phyloP scores from a whole-genome alignment of 2,888 invertebrate genomes.

The Drosophila parthenogenetica region DNA sequence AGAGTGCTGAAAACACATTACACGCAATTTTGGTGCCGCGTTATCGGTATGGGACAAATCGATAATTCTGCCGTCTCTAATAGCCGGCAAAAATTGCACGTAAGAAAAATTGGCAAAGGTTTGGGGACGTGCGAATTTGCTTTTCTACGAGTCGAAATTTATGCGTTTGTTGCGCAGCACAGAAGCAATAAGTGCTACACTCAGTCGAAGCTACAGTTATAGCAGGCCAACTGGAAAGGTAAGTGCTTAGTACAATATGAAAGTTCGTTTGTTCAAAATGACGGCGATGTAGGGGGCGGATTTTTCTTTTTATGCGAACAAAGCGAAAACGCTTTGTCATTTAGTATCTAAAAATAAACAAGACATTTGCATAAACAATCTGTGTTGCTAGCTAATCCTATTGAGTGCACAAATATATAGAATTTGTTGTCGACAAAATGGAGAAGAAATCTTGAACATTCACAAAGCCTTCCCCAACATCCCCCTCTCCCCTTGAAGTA shows the following conservation, averaged over 20 bases:
- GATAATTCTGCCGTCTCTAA: constrained; percentile 9
- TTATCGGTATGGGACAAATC: constrained; percentile 10
- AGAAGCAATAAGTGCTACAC: constrained; percentile 36
- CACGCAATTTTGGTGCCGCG: not conserved
- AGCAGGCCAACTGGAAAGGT: constrained; percentile 44
- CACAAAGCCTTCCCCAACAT: not conserved
- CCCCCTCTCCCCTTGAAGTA: constrained; percentile 15
- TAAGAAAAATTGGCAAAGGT: constrained; percentile 22
- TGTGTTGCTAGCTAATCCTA: constrained; percentile 8
- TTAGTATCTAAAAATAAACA: constrained; percentile 63
- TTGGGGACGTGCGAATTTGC: not conserved
- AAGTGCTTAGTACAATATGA: constrained; percentile 24
- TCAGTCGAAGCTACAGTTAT: constrained; percentile 40
- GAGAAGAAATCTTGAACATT: constrained; percentile 13
- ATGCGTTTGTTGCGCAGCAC: constrained; percentile 60
- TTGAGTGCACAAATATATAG: constrained; percentile 22
- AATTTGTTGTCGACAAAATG: constrained; percentile 5
- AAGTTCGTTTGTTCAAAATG: not conserved
- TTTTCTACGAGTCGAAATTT: constrained; percentile 19
- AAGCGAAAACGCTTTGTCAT: constrained; percentile 30
- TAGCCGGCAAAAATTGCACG: constrained; percentile 55
- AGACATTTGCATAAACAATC: constrained; percentile 57
- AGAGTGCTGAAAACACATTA: not conserved
- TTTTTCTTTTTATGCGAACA: constrained; percentile 31
- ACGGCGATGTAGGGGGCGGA: constrained; percentile 12